Conservation (phyloP, 1,140 invertebrate genomes). For the Anagrus nilaparvatae region DNA sequence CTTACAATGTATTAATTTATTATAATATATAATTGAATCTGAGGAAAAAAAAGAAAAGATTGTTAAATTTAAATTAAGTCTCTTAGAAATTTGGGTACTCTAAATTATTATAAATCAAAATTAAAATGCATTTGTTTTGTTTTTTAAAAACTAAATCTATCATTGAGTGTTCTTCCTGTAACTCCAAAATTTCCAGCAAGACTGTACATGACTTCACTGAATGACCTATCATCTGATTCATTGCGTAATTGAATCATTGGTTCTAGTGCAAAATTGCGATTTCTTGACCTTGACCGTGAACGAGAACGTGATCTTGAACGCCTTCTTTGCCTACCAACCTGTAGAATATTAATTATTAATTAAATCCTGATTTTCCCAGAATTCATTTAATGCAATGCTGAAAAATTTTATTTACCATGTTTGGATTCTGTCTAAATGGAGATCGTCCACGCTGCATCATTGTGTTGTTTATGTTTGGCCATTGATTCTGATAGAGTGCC, state of each 20-base stretch:
- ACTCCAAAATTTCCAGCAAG: conserved; percentile 31
- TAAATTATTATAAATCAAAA: too few species aligned
- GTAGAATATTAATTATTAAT: conserved; percentile 13
- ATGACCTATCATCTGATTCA: conserved; percentile 21
- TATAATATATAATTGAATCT: too few species aligned
- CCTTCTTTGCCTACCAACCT: conserved; percentile 21
- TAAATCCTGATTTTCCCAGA: neutral
- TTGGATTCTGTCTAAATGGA: conserved; percentile 25
- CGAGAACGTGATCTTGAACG: conserved; percentile 33
- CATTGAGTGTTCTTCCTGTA: conserved; percentile 37
- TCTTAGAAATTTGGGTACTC: too few species aligned
- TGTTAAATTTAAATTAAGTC: too few species aligned
- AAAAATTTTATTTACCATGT: neutral
- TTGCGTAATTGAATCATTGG: conserved; percentile 12
- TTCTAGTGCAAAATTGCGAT: neutral
- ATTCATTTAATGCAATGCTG: neutral
- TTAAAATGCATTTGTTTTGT: conserved; percentile 9
- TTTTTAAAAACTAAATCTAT: conserved; percentile 36
- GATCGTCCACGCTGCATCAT: conserved; percentile 28
- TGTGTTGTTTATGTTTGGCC: neutral
- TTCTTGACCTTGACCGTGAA: conserved; percentile 24
- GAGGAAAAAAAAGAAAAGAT: too few species aligned
- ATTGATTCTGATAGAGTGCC: neutral
- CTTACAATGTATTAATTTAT: too few species aligned
- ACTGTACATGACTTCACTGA: conserved; percentile 38